Percentiles rank a stretch among this genome's conserved stretches.
These are phyloP conservation scores for Megalopta genalis DNA, from an alignment of 1,140 invertebrate genomes.

Conservation along the genomic window DNA sequence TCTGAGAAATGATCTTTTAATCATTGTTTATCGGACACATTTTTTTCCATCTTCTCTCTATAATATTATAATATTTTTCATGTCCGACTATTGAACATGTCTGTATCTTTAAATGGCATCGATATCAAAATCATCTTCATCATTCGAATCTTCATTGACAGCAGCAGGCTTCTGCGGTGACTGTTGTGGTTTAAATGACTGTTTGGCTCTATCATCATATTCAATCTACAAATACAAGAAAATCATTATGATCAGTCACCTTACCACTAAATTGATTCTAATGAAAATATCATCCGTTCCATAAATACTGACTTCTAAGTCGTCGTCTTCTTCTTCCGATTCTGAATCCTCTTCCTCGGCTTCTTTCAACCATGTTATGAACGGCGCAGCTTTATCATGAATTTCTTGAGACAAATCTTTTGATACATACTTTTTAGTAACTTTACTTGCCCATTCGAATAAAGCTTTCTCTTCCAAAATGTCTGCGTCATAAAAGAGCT, in stretches of 20 bases:
- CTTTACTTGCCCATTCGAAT: constrained; percentile 97
- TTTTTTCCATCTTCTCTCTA: constrained; percentile 23
- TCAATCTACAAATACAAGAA: constrained; percentile 84
- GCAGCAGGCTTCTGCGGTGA: constrained; percentile 77
- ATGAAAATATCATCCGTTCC: background rate
- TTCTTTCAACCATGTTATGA: constrained; percentile 98
- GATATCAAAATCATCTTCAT: constrained; percentile 92
- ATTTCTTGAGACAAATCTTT: constrained; percentile 96
- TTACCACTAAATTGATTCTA: background rate
- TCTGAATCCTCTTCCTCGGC: constrained; percentile 95
- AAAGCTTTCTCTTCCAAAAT: constrained; percentile 96
- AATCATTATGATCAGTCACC: background rate
- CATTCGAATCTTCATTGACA: constrained; percentile 83
- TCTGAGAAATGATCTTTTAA: constrained; percentile 50
- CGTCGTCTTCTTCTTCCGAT: constrained; percentile 86
- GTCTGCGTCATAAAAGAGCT: constrained; percentile 96
- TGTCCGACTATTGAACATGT: constrained; percentile 39
- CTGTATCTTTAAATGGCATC: constrained; percentile 90
- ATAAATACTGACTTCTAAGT: constrained; percentile 81
- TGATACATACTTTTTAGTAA: constrained; percentile 95
- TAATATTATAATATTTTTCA: constrained; percentile 13
- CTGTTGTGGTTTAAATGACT: constrained; percentile 84
- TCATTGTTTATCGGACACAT: constrained; percentile 45
- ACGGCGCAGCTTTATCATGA: constrained; percentile 93
- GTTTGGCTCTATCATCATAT: constrained; percentile 91